Evolutionary conservation across 2,797 vertebrate genomes (phyloP), one percentile per base, ranked within the genome.

Genomic region (Lacerta bilineata): DNA sequence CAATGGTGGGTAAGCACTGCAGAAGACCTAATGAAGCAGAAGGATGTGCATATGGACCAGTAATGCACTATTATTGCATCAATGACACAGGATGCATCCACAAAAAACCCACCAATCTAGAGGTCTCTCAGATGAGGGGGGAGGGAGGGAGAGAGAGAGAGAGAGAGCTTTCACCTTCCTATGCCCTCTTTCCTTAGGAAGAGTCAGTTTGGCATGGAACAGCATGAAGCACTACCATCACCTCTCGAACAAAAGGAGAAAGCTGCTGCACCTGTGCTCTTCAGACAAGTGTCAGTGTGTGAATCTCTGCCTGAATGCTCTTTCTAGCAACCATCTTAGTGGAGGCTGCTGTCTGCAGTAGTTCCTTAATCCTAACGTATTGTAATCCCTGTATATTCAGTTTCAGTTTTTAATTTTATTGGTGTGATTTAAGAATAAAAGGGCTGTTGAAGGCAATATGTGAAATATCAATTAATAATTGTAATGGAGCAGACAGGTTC

Each of bases 401-500:
- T 80, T 39, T 59, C 36, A 87, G 23, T 80, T 39, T 72, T 71
- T 55, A 55, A 59, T 80, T 87, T 87, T 86, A 86, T 86, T 39
- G 8, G 25, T 29, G 15, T 72, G 66, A 59, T 13, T 61, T 20
- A 43, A 59, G 25, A 41, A 72, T 55, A 80, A 80, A 87, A 80
- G 66, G 36, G 33, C 11, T 80, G 33, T 29, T 66, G 59, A 80
- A 69, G 13, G 23, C 17, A 87, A 23, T 72, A 71, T 59, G 66
- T 72, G 15, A 29, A 78, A 25, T 69, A 78, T 18, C 76, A n/a
- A 33, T 78, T 50, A 59, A 68, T 46, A 78, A 46, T 29, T 7
- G 25, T 80, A 61, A 84, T 59, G 68, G 39, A 64, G 2, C 66
- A 80, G 66, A 10, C 25, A 64, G 36, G 11, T 10, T 46, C 85